phyloP scores from a whole-genome alignment of 2,113 vertebrate species.

The Aptenodytes patagonicus region DNA sequence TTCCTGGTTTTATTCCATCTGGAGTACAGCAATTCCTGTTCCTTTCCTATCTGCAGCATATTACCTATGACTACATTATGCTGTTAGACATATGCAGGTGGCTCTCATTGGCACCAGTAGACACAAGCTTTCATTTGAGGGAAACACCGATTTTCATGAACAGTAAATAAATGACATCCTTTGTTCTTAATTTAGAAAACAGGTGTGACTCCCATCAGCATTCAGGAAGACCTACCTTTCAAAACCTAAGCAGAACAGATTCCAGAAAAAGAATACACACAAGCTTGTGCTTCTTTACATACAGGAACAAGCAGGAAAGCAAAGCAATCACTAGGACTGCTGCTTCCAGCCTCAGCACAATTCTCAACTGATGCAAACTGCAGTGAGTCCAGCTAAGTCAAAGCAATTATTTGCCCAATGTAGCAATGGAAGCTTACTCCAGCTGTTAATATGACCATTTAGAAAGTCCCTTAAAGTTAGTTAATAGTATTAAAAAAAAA shows the following conservation, averaged over 20 bases:
- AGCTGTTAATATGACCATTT: not conserved
- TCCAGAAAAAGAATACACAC: not conserved
- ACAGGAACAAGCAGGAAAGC: not conserved
- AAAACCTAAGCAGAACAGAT: not conserved
- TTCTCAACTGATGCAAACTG: not conserved
- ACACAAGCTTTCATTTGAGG: not conserved
- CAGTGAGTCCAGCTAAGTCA: not conserved
- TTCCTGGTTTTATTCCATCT: not conserved
- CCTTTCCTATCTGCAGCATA: not conserved
- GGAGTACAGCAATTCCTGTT: not conserved
- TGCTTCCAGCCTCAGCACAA: not conserved
- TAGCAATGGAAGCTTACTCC: not conserved
- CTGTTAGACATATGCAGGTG: not conserved
- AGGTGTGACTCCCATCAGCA: not conserved
- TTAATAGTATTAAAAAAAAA: not conserved
- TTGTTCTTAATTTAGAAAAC: not conserved
- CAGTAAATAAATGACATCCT: not conserved
- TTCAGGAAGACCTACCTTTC: not conserved
- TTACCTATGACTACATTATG: not conserved
- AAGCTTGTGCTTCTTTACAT: not conserved
- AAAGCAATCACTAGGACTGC: not conserved
- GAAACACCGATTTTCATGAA: not conserved
- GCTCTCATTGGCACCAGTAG: not conserved
- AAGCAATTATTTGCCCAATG: not conserved
- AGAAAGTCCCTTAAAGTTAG: not conserved